Percentiles rank a stretch among this genome's conserved stretches.
phyloP scores from a whole-genome alignment of 2,888 invertebrate genomes.

The Latrodectus hesperus region DNA sequence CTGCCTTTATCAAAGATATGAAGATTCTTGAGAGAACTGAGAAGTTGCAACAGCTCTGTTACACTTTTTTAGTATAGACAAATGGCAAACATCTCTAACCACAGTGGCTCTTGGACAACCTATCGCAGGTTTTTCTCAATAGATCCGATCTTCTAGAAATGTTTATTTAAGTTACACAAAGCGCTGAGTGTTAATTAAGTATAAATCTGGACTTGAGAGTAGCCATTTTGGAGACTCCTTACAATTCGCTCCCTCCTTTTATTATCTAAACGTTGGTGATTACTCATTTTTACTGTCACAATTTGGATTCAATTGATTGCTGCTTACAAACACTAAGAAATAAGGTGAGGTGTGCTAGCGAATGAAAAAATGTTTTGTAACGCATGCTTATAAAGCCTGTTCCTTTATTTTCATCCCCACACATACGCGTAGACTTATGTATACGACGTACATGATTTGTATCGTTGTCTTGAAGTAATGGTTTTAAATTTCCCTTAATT shows the following conservation, averaged over 20 bases:
- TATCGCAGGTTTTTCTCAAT: not conserved
- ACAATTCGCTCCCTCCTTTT: not conserved
- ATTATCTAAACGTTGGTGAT: not conserved
- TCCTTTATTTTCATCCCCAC: not conserved
- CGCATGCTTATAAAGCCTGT: not conserved
- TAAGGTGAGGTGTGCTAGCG: not conserved
- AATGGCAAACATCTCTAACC: not conserved
- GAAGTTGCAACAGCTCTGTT: not conserved
- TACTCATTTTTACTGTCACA: not conserved
- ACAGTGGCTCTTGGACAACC: not conserved
- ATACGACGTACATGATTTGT: not conserved
- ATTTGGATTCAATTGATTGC: not conserved
- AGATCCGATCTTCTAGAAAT: not conserved
- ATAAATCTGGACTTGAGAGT: not conserved
- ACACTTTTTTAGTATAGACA: not conserved
- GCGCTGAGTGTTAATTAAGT: not conserved
- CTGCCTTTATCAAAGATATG: not conserved
- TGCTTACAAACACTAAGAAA: not conserved
- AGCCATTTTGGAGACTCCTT: not conserved
- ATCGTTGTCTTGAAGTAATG: not conserved
- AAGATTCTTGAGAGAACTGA: not conserved
- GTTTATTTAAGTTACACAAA: not conserved
- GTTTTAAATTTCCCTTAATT: not conserved
- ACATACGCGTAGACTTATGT: not conserved
- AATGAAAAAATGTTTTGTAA: not conserved